A percentile compares a stretch with the other conserved stretches of the same genome.
These are phyloP conservation scores for Rhadinocentrus ornatus DNA, from an alignment of 2,797 vertebrate genomes.

Conservation along the genomic window DNA sequence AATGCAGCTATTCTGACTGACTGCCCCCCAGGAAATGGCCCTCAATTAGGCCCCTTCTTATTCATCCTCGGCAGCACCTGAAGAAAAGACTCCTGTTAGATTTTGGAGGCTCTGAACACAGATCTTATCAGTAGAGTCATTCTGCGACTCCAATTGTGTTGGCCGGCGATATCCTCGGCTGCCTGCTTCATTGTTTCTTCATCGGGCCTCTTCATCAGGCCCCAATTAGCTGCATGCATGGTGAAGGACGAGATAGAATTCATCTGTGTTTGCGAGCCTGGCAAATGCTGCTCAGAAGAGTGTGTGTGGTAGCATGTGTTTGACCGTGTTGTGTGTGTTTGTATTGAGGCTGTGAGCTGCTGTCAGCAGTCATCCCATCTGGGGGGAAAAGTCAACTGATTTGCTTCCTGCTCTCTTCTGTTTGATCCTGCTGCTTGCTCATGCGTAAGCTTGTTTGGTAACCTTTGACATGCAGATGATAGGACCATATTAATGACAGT, in stretches of 20 bases:
- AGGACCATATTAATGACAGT: slow-evolving; percentile 42
- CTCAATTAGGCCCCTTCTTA: slow-evolving; percentile 68
- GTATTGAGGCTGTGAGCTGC: slow-evolving; percentile 46
- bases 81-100: slow-evolving; percentile 59
- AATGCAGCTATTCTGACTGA: slow-evolving; percentile 47
- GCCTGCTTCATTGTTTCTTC: slow-evolving; percentile 51
- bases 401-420: slow-evolving; percentile 59
- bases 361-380: slow-evolving; percentile 59
- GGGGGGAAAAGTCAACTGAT: slow-evolving; percentile 60
- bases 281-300: background rate
- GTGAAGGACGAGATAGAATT: slow-evolving; percentile 35
- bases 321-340: slow-evolving; percentile 35
- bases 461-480: slow-evolving; percentile 67
- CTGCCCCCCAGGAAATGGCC: slow-evolving; percentile 52
- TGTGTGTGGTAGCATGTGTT: slow-evolving; percentile 7
- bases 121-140: slow-evolving; percentile 56
- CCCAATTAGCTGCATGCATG: slow-evolving; percentile 55
- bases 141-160: slow-evolving; percentile 53
- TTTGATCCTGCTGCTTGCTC: slow-evolving; percentile 68
- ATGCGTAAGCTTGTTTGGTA: slow-evolving; percentile 66
- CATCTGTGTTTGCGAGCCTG: background rate
- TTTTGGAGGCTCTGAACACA: slow-evolving; percentile 40
- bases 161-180: slow-evolving; percentile 46
- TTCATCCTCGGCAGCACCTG: slow-evolving; percentile 59
- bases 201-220: slow-evolving; percentile 57